Percentiles rank a stretch among this genome's conserved stretches.
Conservation (phyloP, 2,888 invertebrate species). For the Zele albiditarsus region DNA sequence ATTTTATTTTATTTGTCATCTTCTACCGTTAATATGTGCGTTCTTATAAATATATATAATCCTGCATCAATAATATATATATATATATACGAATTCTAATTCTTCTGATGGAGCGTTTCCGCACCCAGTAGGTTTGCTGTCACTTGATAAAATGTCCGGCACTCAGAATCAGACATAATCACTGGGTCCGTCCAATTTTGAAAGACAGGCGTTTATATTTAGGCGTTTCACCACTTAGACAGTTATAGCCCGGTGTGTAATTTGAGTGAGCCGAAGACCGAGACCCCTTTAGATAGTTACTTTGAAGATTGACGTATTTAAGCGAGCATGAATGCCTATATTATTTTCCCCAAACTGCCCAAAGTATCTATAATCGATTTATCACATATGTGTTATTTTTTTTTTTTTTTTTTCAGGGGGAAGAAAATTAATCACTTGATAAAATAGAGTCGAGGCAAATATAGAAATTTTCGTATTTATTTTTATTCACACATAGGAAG, state of each 20-base stretch:
- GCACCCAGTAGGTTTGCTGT: conserved; percentile 48
- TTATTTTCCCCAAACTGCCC: conserved; percentile 22
- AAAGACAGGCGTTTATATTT: conserved; percentile 56
- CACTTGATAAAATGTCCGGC: conserved; percentile 51
- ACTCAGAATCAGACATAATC: conserved; percentile 50
- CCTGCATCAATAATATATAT: conserved; percentile 10
- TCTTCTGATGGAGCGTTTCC: conserved; percentile 64
- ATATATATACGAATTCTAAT: conserved; percentile 56
- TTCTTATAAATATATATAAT: not conserved
- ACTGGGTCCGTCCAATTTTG: conserved; percentile 50
- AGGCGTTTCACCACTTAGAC: conserved; percentile 58
- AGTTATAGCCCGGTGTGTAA: conserved; percentile 48
- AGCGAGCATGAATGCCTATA: conserved; percentile 46
- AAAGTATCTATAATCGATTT: conserved; percentile 27
- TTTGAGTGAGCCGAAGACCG: conserved; percentile 43
- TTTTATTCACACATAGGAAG: too few species aligned
- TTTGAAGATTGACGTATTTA: conserved; percentile 50
- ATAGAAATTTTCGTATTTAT: too few species aligned
- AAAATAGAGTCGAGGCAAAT: not conserved
- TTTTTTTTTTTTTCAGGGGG: too few species aligned
- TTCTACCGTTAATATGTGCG: not conserved
- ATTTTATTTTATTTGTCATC: not conserved
- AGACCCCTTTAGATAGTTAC: conserved; percentile 36
- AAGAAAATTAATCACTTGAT: conserved; percentile 12
- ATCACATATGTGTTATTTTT: not conserved